Evolutionary conservation across 2,888 invertebrate genomes (phyloP).

Genomic region (Trissoscelio sp.): DNA sequence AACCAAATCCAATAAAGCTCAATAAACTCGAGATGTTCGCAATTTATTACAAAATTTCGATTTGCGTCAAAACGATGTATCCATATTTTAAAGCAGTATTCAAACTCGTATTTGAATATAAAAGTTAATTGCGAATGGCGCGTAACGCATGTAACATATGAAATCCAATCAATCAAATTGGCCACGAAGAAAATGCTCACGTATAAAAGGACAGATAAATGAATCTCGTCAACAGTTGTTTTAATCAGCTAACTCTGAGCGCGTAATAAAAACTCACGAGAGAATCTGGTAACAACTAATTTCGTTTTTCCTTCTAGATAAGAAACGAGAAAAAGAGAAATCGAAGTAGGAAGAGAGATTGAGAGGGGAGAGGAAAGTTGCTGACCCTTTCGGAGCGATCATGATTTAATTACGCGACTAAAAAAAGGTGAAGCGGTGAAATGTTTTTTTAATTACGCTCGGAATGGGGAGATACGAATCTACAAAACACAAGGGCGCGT

Average conservation of each 20-base stretch:
- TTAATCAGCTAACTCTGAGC: constrained; percentile 37
- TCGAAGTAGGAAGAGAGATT: neutral
- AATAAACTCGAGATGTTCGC: neutral
- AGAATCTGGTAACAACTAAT: constrained; percentile 40
- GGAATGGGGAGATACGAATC: constrained; percentile 40
- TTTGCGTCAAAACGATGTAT: neutral
- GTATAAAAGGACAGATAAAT: constrained; percentile 29
- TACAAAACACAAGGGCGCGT: constrained; percentile 20
- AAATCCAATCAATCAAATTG: constrained; percentile 1
- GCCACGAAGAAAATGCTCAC: constrained; percentile 21
- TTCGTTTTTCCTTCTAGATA: constrained; percentile 23
- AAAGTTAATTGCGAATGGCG: neutral
- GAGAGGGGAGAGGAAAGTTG: constrained; percentile 24
- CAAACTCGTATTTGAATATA: neutral
- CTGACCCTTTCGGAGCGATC: constrained; percentile 52
- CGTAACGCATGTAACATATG: neutral
- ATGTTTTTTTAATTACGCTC: constrained; percentile 40
- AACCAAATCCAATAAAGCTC: neutral
- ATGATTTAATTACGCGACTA: constrained; percentile 57
- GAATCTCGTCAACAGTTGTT: constrained; percentile 54
- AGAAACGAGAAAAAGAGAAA: constrained; percentile 13
- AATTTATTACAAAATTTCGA: too few species aligned
- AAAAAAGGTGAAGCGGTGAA: constrained; percentile 12
- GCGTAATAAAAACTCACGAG: constrained; percentile 20
- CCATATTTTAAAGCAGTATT: neutral